phyloP scores from a whole-genome alignment of 2,113 vertebrate species.

The Argyrosomus japonicus region DNA sequence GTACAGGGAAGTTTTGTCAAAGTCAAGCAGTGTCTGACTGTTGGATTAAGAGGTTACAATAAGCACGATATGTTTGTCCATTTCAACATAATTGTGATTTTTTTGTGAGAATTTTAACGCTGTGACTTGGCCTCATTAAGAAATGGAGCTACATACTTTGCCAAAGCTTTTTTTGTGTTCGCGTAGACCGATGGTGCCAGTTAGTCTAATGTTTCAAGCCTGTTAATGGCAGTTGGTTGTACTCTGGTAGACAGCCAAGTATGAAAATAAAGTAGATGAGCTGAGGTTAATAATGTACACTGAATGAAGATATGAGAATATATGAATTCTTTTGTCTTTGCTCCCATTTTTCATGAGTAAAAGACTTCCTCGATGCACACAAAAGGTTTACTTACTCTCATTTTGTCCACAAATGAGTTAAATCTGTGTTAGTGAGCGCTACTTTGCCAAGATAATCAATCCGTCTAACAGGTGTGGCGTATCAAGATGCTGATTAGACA shows the following conservation, averaged over 20 bases:
- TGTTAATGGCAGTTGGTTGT: not conserved
- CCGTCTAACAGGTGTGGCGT: no score
- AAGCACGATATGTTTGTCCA: not conserved
- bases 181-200: not conserved
- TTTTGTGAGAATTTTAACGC: not conserved
- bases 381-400: no score
- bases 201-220: not conserved
- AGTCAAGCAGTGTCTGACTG: not conserved
- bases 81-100: not conserved
- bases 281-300: not conserved
- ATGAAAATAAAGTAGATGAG: not conserved
- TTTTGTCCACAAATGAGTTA: no score
- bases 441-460: no score
- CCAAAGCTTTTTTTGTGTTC: no score
- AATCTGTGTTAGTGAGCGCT: no score
- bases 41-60: no score
- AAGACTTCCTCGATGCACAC: no score
- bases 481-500: no score
- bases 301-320: no score
- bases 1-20: conserved; percentile 6
- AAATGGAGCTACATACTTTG: not conserved
- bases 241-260: not conserved
- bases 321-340: no score
- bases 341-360: no score
- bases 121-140: not conserved